phyloP scores from a whole-genome alignment of 1,140 invertebrate genomes.

The Meloidogyne exigua region DNA sequence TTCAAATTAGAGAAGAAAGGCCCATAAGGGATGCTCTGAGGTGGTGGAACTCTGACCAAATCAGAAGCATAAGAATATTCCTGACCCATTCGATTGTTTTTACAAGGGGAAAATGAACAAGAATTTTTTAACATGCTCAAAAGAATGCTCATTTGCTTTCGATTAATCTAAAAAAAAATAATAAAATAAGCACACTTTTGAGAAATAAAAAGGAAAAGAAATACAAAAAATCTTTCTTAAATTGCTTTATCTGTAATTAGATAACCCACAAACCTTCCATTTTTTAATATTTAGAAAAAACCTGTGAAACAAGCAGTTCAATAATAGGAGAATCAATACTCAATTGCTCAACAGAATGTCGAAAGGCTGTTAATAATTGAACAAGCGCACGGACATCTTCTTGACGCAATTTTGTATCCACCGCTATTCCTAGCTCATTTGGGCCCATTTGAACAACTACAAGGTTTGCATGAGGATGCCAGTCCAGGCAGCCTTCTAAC shows the following conservation, averaged over 20 bases:
- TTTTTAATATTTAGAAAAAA: constrained; percentile 15
- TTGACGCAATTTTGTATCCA: constrained; percentile 51
- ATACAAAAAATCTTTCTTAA: no score
- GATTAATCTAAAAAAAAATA: constrained; percentile 51
- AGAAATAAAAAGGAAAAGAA: no score
- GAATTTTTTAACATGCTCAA: constrained; percentile 44
- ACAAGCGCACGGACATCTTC: constrained; percentile 49
- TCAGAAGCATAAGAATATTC: not conserved
- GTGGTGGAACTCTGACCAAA: not conserved
- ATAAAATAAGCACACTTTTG: no score
- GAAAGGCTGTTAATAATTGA: constrained; percentile 43
- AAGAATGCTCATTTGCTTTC: constrained; percentile 53
- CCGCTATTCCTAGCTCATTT: constrained; percentile 51
- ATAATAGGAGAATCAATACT: constrained; percentile 57
- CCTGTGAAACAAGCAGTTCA: constrained; percentile 57
- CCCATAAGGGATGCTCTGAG: constrained; percentile 37
- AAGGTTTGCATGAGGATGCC: constrained; percentile 53
- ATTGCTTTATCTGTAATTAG: no score
- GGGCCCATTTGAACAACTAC: constrained; percentile 50
- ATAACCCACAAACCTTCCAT: no score
- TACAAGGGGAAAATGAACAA: constrained; percentile 21
- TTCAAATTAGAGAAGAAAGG: constrained; percentile 59
- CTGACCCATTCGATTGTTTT: not conserved
- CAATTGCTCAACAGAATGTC: constrained; percentile 49
- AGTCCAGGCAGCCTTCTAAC: constrained; percentile 49